phyloP scores from a whole-genome alignment of 2,888 invertebrate genomes.

The Punctoribates punctum region DNA sequence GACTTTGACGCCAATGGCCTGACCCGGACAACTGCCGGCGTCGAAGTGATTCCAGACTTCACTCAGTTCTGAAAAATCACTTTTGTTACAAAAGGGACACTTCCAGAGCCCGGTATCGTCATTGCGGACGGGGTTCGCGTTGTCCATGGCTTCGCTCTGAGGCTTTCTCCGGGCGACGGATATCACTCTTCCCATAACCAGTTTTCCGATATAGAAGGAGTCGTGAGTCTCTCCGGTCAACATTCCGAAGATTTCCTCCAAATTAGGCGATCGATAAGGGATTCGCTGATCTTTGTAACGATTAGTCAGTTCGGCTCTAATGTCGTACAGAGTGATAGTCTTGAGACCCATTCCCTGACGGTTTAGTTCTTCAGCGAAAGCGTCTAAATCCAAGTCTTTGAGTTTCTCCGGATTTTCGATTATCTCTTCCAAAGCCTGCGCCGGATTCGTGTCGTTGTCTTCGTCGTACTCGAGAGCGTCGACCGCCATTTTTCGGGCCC shows the following conservation, averaged over 20 bases:
- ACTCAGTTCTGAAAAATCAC: conserved; percentile 90
- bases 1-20: conserved; percentile 80
- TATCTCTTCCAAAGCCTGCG: conserved; percentile 95
- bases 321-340: conserved; percentile 88
- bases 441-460: conserved; percentile 80
- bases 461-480: conserved; percentile 98
- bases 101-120: conserved; percentile 94
- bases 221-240: conserved; percentile 93
- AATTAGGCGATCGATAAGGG: conserved; percentile 70
- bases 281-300: conserved; percentile 85
- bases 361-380: conserved; percentile 88
- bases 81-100: conserved; percentile 93
- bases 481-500: conserved; percentile 99
- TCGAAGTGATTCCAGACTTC: conserved; percentile 99
- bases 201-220: conserved; percentile 78
- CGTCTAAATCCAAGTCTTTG: conserved; percentile 94
- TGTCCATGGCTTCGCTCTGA: conserved; percentile 85
- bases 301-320: conserved; percentile 88
- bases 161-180: conserved; percentile 83
- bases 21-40: conserved; percentile 85
- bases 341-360: conserved; percentile 69
- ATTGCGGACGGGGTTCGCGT: conserved; percentile 90
- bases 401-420: conserved; percentile 88
- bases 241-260: conserved; percentile 88
- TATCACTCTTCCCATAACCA: conserved; percentile 58